Percentiles rank a stretch among this genome's conserved stretches.
Evolutionary conservation across 1,140 invertebrate genomes (phyloP).

Genomic region (Cydia strobilella): DNA sequence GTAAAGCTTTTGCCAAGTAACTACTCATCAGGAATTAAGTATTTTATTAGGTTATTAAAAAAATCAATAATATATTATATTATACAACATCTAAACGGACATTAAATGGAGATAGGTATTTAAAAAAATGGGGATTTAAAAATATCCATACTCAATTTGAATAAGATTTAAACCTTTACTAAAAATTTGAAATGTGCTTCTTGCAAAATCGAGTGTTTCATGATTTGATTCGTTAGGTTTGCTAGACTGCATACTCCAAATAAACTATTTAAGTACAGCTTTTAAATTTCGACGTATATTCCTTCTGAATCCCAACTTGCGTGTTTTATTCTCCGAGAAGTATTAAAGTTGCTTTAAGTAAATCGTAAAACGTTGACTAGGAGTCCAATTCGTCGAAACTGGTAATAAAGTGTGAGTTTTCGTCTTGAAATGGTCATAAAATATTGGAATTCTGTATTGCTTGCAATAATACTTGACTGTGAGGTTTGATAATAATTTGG

Average conservation of each 20-base stretch:
- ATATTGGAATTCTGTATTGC: slow-evolving; percentile 49
- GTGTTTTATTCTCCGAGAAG: slow-evolving; percentile 44
- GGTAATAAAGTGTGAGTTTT: slow-evolving; percentile 68
- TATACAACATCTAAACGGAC: no score
- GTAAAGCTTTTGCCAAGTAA: neutral
- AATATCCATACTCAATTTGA: no score
- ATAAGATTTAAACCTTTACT: slow-evolving; percentile 46
- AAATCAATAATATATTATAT: neutral
- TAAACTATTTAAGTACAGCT: slow-evolving; percentile 18
- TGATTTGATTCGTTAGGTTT: slow-evolving; percentile 14
- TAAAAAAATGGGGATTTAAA: no score
- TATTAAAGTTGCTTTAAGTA: slow-evolving; percentile 51
- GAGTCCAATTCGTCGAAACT: slow-evolving; percentile 59
- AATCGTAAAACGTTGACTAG: slow-evolving; percentile 57
- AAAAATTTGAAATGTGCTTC: slow-evolving; percentile 51
- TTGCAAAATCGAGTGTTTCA: slow-evolving; percentile 26
- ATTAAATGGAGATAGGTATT: no score
- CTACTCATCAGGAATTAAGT: no score
- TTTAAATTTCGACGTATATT: slow-evolving; percentile 14
- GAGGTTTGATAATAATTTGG: neutral
- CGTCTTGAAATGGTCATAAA: slow-evolving; percentile 60
- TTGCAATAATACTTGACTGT: neutral
- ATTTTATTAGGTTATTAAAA: neutral
- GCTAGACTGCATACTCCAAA: slow-evolving; percentile 10
- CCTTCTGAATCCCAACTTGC: slow-evolving; percentile 18